A percentile compares a stretch with the other conserved stretches of the same genome.
These are phyloP conservation scores for Mugil cephalus DNA, from an alignment of 2,113 vertebrate species.

Conservation along the genomic window DNA sequence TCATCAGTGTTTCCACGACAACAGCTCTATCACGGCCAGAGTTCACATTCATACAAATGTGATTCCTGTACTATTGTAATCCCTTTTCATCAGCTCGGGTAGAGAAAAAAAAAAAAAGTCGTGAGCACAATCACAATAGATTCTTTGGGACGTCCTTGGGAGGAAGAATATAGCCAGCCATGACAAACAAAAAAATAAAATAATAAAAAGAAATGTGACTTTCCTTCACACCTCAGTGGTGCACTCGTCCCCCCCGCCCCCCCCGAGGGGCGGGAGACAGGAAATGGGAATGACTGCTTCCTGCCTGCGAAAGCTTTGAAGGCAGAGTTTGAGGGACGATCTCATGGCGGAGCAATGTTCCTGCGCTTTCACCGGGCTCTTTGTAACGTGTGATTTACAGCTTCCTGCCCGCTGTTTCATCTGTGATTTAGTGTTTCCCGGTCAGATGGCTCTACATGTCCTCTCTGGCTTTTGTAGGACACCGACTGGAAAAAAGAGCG, in stretches of 20 bases:
- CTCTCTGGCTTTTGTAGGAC: constrained; percentile 58
- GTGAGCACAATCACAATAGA: constrained; percentile 56
- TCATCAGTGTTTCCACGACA: constrained; percentile 77
- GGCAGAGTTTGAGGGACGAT: constrained; percentile 56
- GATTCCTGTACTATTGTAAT: constrained; percentile 68
- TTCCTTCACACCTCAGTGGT: constrained; percentile 70
- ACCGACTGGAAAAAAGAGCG: constrained; percentile 15
- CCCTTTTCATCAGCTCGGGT: constrained; percentile 67
- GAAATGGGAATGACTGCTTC: constrained; percentile 83
- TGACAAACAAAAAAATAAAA: constrained; percentile 54
- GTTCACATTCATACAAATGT: constrained; percentile 70
- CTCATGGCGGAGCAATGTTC: constrained; percentile 67
- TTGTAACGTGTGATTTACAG: constrained; percentile 80
- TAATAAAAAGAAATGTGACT: constrained; percentile 42
- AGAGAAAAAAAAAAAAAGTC: constrained; percentile 44
- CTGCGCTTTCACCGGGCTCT: constrained; percentile 75
- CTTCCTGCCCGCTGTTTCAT: constrained; percentile 73
- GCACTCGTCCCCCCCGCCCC: constrained; percentile 47
- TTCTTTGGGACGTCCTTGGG: constrained; percentile 73
- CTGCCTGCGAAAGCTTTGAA: constrained; percentile 79
- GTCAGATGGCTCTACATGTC: constrained; percentile 76
- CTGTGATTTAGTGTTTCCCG: constrained; percentile 80
- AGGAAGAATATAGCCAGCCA: constrained; percentile 63
- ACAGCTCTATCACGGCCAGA: constrained; percentile 67
- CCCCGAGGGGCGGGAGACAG: constrained; percentile 65